Evolutionary conservation across 2,797 vertebrate genomes (phyloP).

Genomic region (Pseudochaenichthys georgianus): DNA sequence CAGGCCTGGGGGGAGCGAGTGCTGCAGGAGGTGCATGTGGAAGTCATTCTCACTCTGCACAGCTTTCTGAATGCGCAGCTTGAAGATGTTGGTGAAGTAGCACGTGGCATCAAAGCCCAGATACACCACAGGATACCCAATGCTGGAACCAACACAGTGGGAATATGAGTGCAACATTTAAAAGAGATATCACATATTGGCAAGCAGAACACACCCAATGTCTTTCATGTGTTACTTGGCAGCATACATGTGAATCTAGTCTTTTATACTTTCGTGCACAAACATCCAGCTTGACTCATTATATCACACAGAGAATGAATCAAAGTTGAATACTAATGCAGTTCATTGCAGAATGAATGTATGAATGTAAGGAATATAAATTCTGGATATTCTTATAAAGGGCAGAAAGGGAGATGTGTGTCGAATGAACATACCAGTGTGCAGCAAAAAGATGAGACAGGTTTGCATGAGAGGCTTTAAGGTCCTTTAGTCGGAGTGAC

Average conservation of each 20-base stretch:
- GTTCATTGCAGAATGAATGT: neutral
- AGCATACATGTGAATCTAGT: slow-evolving; percentile 11
- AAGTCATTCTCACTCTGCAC: slow-evolving; percentile 85
- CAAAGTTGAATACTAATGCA: neutral
- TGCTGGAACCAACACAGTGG: slow-evolving; percentile 68
- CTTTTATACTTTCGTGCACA: neutral
- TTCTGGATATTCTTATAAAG: neutral
- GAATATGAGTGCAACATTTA: neutral
- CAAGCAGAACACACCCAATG: neutral
- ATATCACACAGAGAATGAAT: slow-evolving; percentile 7
- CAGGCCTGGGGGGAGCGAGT: slow-evolving; percentile 85
- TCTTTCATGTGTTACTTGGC: neutral
- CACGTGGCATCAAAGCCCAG: slow-evolving; percentile 89
- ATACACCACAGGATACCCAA: slow-evolving; percentile 88
- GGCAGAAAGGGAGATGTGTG: neutral
- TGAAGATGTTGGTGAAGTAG: slow-evolving; percentile 88
- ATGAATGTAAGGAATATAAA: neutral
- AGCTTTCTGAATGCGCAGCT: slow-evolving; percentile 85
- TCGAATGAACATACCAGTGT: slow-evolving; percentile 81
- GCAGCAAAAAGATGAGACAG: slow-evolving; percentile 89
- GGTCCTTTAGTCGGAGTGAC: slow-evolving; percentile 87
- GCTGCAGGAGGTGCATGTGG: slow-evolving; percentile 87
- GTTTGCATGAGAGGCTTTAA: slow-evolving; percentile 87
- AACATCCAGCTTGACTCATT: neutral
- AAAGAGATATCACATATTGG: slow-evolving; percentile 1